Evolutionary conservation across 2,888 invertebrate genomes (phyloP).

Genomic region (Caenorhabditis sp.): DNA sequence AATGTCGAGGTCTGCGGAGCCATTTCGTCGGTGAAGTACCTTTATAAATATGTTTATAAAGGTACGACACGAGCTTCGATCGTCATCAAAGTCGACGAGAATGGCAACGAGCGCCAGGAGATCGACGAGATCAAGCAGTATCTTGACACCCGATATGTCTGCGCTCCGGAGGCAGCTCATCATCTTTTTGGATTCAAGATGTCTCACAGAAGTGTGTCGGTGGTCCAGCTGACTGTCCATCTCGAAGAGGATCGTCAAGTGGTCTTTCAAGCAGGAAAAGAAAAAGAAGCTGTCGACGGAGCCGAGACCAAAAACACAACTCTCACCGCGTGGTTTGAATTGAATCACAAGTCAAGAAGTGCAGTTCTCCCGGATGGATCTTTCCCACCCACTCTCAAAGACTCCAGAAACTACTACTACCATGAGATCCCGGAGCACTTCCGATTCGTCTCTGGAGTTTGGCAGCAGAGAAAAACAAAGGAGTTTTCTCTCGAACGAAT

Average conservation of each 20-base stretch:
- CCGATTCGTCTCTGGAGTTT: no score
- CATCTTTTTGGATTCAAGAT: constrained; percentile 63
- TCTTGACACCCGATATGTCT: constrained; percentile 65
- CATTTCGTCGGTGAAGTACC: constrained; percentile 63
- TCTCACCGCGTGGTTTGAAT: constrained; percentile 15
- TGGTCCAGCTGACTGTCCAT: constrained; percentile 61
- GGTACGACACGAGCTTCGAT: no score
- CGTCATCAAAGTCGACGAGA: background rate
- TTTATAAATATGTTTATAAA: constrained; percentile 27
- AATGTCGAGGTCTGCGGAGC: constrained; percentile 81
- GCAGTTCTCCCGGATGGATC: background rate
- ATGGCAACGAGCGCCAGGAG: background rate
- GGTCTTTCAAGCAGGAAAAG: constrained; percentile 28
- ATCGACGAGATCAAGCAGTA: constrained; percentile 59
- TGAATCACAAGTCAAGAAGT: background rate
- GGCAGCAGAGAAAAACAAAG: no score
- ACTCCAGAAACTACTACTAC: constrained; percentile 8
- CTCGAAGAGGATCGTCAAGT: constrained; percentile 58
- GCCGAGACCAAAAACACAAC: constrained; percentile 9
- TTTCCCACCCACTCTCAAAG: background rate
- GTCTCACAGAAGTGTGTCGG: background rate
- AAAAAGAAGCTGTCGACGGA: background rate
- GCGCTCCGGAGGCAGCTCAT: constrained; percentile 59
- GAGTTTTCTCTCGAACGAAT: no score
- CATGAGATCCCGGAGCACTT: constrained; percentile 28